Evolutionary conservation across 1,140 invertebrate species (phyloP).

Genomic region (Magallana ariakensis): DNA sequence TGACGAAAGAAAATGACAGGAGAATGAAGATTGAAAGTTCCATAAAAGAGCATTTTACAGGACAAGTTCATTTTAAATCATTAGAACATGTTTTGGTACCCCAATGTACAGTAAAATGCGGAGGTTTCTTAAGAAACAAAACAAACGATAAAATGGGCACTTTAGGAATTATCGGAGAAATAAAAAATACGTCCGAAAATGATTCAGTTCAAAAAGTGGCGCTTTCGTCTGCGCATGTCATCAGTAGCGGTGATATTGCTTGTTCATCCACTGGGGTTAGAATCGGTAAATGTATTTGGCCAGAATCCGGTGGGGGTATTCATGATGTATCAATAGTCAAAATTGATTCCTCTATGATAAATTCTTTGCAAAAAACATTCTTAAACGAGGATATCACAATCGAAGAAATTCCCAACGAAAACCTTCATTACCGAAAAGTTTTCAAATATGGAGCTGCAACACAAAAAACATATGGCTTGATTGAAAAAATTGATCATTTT

Average conservation of each 20-base stretch:
- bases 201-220: neutral
- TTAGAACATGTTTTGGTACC: neutral
- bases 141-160: neutral
- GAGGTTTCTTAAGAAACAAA: neutral
- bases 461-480: neutral
- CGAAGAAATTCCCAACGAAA: neutral
- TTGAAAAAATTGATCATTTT: neutral
- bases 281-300: neutral
- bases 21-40: neutral
- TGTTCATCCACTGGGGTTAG: neutral
- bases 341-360: neutral
- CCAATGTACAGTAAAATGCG: neutral
- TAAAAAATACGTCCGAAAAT: neutral
- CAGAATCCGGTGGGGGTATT: neutral
- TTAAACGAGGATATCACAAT: neutral
- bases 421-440: neutral
- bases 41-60: neutral
- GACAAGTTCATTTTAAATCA: neutral
- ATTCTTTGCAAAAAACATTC: neutral
- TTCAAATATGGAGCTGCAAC: conserved; percentile 1
- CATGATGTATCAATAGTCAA: neutral
- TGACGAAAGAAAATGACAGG: neutral
- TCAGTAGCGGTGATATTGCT: neutral
- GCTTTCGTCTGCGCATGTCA: neutral
- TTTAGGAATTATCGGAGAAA: neutral